Evolutionary conservation across 92 coral and sea anemone species (phyloP).

Genomic region (Zoanthus solanderi): DNA sequence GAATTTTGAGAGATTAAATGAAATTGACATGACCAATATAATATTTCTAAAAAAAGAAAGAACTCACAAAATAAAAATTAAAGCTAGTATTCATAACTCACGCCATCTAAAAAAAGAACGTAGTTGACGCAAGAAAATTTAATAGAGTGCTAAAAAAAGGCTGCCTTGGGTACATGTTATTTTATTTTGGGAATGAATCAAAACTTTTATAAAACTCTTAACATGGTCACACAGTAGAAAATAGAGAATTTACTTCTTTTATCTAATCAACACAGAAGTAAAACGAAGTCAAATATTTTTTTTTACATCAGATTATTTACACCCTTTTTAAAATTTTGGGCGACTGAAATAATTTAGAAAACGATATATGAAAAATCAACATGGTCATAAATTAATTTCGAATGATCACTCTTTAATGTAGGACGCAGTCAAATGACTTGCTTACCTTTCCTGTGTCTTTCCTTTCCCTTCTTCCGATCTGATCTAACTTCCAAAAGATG

Average conservation of each 20-base stretch:
- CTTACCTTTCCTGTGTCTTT: conserved; percentile 37
- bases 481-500: conserved; percentile 29
- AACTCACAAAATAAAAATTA: not conserved
- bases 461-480: conserved; percentile 32
- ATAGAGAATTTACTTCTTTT: not conserved
- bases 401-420: not conserved
- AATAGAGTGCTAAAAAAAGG: conserved; percentile 35
- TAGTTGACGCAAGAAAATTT: conserved; percentile 19
- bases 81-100: not conserved
- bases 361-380: conserved; percentile 2
- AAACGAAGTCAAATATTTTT: not conserved
- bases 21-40: not conserved
- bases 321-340: not conserved
- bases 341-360: not conserved
- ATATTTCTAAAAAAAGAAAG: not conserved
- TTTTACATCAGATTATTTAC: not conserved
- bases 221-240: not conserved
- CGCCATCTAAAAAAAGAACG: not conserved
- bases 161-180: conserved; percentile 24
- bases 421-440: not conserved
- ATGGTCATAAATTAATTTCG: conserved; percentile 8
- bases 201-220: conserved; percentile 2
- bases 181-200: conserved; percentile 30
- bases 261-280: not conserved
- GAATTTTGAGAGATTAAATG: not conserved